Evolutionary conservation across 2,888 invertebrate species (phyloP), one percentile per base, ranked within the genome.

Genomic region (Ophion ellenae): DNA sequence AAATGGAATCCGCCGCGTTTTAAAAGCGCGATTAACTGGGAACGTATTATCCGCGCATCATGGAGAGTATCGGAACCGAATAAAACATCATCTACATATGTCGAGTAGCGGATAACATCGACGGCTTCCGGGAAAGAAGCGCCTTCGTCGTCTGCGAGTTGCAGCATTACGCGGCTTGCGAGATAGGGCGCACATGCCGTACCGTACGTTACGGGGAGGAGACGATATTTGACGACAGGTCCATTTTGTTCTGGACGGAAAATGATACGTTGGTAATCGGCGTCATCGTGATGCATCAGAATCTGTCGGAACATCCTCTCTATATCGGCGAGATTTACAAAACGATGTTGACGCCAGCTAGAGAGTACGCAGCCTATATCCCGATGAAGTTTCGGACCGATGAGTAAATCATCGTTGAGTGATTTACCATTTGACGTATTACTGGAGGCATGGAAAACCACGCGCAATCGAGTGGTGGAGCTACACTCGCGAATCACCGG

Each of bases 381-480:
- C 10, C 47, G 47, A 1, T 47, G 47, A 11, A 47, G 47, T 47
- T 47, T 47, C 10, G 47, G 47, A 9, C 47, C 47, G 47, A 47
- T 47, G 47, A 11, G 47, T 47, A 47, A 14, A 47, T 47, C 10
- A 14, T 47, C 47, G 24, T 87, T 87, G 7, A 87, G 36, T 2
- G 85, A 86, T 0, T 70, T 70, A 1, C 87, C 86, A 20, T 64
- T 76, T 7, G 82, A 71, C 7, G 86, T 86, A 24, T 24, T 24
- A 24, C 85, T 81, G 1, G 87, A 86, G 0, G 86, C 87, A n/a
- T 86, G 84, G 40, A 88, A 87, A 0, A 85, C 87, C 0, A 86
- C 86, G 11, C 86, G 20, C 0, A 86, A 3, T n/a, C 83, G 83
- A 3, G 84, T 87, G 1, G 86, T 83, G 1, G 67, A 14, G 74